A percentile compares a stretch with the other conserved stretches of the same genome.
phyloP scores from a whole-genome alignment of 2,888 invertebrate species.

The Drosophila prolongata region DNA sequence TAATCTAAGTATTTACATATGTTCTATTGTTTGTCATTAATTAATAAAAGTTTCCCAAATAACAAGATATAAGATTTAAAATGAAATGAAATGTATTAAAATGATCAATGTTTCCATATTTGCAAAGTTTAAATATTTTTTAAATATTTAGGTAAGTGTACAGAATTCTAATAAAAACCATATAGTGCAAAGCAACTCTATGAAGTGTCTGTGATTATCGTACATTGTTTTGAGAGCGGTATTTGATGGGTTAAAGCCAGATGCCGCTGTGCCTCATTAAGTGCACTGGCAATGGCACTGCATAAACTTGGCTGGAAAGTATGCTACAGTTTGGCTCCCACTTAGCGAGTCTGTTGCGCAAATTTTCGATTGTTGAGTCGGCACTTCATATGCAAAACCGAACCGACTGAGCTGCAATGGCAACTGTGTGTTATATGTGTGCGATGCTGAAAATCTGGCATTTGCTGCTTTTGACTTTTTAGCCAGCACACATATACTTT shows the following conservation, averaged over 20 bases:
- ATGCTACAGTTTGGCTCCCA: conserved; percentile 67
- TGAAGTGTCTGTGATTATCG: background rate
- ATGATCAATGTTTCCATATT: too few species aligned
- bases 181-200: background rate
- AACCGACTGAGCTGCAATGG: conserved; percentile 29
- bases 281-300: conserved; percentile 48
- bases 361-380: conserved; percentile 80
- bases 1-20: too few species aligned
- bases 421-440: conserved; percentile 31
- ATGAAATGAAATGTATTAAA: too few species aligned
- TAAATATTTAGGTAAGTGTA: too few species aligned
- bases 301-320: conserved; percentile 70
- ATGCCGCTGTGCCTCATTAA: conserved; percentile 63
- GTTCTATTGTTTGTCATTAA: too few species aligned
- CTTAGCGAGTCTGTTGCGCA: conserved; percentile 78
- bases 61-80: too few species aligned
- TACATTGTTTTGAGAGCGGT: background rate
- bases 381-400: conserved; percentile 79
- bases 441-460: conserved; percentile 75
- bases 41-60: too few species aligned
- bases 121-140: too few species aligned
- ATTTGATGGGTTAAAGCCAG: conserved; percentile 31
- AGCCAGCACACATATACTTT: conserved; percentile 31
- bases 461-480: conserved; percentile 80
- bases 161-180: too few species aligned